Base-by-base conservation (phyloP, 1,140 invertebrate species). In the Drosophila dunni region DNA sequence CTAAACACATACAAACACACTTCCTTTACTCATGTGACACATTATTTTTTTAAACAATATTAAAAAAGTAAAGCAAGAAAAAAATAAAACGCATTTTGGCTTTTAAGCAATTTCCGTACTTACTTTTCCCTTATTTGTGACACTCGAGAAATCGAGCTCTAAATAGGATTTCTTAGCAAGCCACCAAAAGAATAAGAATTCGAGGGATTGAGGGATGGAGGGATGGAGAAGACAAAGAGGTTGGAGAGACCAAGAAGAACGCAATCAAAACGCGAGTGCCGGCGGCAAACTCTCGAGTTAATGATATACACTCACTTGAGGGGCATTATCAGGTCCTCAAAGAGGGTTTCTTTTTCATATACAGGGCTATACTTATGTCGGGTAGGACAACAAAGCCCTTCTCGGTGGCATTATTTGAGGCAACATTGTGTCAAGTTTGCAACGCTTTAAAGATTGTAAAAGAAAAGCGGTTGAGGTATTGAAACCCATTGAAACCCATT, bases 221-320 rank as follows among this genome's bases (percentile, higher is more conserved):
- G 6, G 24, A 29, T 20, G 29, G 11, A 48, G 8, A 42, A 36
- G 11, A 33, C 11, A 15, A 42, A n/a, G 13, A 70, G 15, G 24
- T 29, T 29, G 24, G 24, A 29, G 54, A 46, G 70, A 68, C 74
- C 61, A 74, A n/a, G 34, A 9, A 15, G 33, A 85, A 86, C 73
- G 75, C 78, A 84, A 84, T 84, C 65, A 86, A 81, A 81, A 72
- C 76, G 79, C 83, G 74, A 88, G 81, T 84, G 51, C 51, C 51
- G 81, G 65, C 75, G 77, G 70, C 79, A 82, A 29, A 68, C 69
- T 68, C 83, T 86, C 36, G 76, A 86, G 83, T 86, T 86, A 86
- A 86, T 86, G 84, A 86, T 86, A 86, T 89, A 86, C 84, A 88
- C 79, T 88, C 84, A 79, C 83, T 88, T 86, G 75, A 88, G 73